Evolutionary conservation across 2,888 invertebrate species (phyloP), one percentile per base, ranked within the genome.

Genomic region (Cheilosia impressa): DNA sequence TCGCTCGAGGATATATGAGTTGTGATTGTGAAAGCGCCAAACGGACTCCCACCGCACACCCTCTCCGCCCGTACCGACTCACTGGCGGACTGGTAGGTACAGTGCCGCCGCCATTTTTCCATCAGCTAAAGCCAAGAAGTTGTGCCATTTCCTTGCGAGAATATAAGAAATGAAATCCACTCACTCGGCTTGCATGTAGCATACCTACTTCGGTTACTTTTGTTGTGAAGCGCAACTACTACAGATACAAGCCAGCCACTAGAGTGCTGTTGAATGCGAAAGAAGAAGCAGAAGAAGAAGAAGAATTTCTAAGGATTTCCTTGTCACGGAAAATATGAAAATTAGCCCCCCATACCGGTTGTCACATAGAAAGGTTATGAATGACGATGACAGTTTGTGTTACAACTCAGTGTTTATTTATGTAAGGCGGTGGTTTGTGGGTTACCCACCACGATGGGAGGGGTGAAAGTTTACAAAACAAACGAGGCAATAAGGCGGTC

Each of bases 271-370:
- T 9, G 50, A 24, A 15, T 13, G 24, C 4, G 45, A 22, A 52
- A 38, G 38, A 71, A 77, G 27, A 57, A 47, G 27, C 6, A 27
- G 34, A 68, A 65, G 47, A 52, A 31, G 38, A 71, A 77, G 34
- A 68, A 62, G 38, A 55, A 88, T 87, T 87, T 88, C 87, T 89
- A 88, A 88, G 87, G 87, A 89, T 88, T 89, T 89, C 88, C 90
- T 89, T 90, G 91, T 91, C 91, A 91, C 90, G 91, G 87, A 89
- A 91, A 90, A 92, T 91, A 91, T 91, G 89, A 89, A 90, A 91
- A 91, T 91, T 89, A 90, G 88, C 90, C 89, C 34, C 66, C 47
- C 47, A 57, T 65, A 72, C 78, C 38, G 38, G 58, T 24, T 69
- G 73, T 73, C 83, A 79, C 47, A 79, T 31, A 72, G 63, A 72